Conservation (phyloP, 30 jellyfish, hydroid and myxozoan genomes). For the Cassiopea xamachana region DNA sequence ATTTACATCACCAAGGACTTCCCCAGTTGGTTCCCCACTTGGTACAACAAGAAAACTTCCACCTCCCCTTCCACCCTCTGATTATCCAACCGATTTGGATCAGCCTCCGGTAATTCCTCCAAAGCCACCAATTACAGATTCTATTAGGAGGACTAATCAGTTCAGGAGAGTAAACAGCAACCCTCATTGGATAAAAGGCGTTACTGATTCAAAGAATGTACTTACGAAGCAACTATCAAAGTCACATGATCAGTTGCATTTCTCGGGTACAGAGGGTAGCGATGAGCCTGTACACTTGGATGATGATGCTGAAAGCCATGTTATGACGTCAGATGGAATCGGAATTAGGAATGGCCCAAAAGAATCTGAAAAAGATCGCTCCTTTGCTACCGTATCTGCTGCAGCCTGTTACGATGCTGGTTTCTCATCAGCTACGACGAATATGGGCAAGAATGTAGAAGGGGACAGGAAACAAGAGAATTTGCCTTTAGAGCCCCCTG, state of each 20-base stretch:
- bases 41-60: slow-evolving; percentile 43
- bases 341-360: background rate
- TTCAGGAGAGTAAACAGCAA: slow-evolving; percentile 68
- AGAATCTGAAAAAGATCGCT: slow-evolving; percentile 4
- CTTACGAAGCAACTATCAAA: slow-evolving; percentile 28
- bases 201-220: background rate
- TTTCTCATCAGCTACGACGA: background rate
- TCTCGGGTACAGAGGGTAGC: background rate
- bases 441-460: background rate
- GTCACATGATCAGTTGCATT: slow-evolving; percentile 65
- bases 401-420: background rate
- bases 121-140: slow-evolving; percentile 37
- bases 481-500: background rate
- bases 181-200: slow-evolving; percentile 44
- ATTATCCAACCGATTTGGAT: slow-evolving; percentile 49
- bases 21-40: slow-evolving; percentile 75
- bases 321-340: background rate
- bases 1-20: slow-evolving; percentile 77
- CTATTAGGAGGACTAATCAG: slow-evolving; percentile 12
- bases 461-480: background rate
- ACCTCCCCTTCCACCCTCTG: slow-evolving; percentile 80
- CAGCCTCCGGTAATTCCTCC: slow-evolving; percentile 82
- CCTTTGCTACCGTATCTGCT: background rate
- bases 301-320: background rate
- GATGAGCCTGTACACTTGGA: background rate